phyloP scores from a whole-genome alignment of 2,797 vertebrate species.

The Otus scops region DNA sequence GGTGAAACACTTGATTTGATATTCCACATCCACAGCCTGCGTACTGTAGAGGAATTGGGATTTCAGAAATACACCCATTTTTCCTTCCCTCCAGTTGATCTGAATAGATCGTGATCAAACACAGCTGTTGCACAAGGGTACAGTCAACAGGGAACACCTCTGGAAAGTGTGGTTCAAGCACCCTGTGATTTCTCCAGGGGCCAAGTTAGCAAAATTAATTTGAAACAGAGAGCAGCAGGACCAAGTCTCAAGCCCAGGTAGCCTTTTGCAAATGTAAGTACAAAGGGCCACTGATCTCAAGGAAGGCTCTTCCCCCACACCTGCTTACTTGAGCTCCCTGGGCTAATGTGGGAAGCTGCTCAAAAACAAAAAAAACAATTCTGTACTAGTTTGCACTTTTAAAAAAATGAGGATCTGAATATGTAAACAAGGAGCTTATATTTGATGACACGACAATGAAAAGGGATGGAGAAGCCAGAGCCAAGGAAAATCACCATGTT shows the following conservation, averaged over 20 bases:
- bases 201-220: neutral
- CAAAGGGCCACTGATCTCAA: neutral
- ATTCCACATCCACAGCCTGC: neutral
- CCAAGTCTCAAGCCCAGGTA: neutral
- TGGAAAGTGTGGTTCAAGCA: rapidly evolving
- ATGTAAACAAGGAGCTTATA: neutral
- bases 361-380: neutral
- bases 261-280: neutral
- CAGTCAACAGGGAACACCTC: neutral
- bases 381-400: neutral
- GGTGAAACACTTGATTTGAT: neutral
- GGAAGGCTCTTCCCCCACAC: neutral
- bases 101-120: neutral
- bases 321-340: neutral
- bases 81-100: rapidly evolving
- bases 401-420: rapidly evolving
- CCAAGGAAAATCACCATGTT: neutral
- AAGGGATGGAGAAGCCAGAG: neutral
- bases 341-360: neutral
- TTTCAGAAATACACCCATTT: neutral
- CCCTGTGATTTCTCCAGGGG: neutral
- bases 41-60: neutral
- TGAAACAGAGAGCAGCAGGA: neutral
- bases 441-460: neutral
- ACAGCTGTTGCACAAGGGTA: neutral